Evolutionary conservation across 1,140 invertebrate species (phyloP).

Genomic region (Oppia nitens): DNA sequence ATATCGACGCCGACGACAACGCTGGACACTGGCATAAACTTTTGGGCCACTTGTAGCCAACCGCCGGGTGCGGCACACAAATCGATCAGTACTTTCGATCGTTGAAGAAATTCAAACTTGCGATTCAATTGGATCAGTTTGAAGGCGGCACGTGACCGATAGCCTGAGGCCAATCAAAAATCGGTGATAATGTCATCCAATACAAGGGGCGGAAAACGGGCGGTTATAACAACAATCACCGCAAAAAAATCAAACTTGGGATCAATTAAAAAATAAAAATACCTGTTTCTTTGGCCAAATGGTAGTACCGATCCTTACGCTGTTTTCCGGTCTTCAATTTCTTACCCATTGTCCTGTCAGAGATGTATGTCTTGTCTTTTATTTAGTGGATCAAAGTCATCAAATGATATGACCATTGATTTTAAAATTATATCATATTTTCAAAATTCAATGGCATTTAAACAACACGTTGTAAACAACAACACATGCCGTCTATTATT

Average conservation of each 20-base stretch:
- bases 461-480: no score
- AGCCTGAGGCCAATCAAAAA: constrained; percentile 45
- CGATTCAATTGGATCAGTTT: constrained; percentile 95
- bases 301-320: constrained; percentile 94
- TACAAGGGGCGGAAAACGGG: background rate
- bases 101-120: constrained; percentile 93
- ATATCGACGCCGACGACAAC: constrained; percentile 88
- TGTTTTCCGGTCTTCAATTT: constrained; percentile 95
- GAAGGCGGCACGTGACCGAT: constrained; percentile 89
- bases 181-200: no score
- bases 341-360: constrained; percentile 93
- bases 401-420: no score
- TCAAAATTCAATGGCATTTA: no score
- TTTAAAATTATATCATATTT: no score
- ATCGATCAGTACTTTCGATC: constrained; percentile 87
- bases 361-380: no score
- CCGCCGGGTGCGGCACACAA: constrained; percentile 97
- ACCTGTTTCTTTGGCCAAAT: constrained; percentile 97
- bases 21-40: constrained; percentile 94
- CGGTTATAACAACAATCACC: constrained; percentile 8
- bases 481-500: no score
- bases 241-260: no score
- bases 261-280: constrained; percentile 18
- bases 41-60: constrained; percentile 98
- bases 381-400: no score